Percentiles rank a stretch among this genome's conserved stretches.
These are phyloP conservation scores for Apamea crenata DNA, from an alignment of 2,888 invertebrate species.

Conservation along the genomic window DNA sequence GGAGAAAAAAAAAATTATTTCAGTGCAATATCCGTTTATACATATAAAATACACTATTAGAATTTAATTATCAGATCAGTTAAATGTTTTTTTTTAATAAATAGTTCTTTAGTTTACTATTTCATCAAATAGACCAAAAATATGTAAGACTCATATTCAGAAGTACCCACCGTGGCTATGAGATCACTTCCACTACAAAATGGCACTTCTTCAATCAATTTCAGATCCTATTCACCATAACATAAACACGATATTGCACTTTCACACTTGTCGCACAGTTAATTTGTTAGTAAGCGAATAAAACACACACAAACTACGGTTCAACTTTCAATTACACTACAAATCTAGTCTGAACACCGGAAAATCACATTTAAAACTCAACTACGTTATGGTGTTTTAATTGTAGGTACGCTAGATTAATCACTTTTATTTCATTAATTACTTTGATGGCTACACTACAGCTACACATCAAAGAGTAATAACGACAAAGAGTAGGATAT, in stretches of 20 bases:
- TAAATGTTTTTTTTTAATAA: not conserved
- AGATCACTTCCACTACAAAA: conserved; percentile 37
- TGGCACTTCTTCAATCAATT: conserved; percentile 25
- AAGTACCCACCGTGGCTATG: conserved; percentile 47
- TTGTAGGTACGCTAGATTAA: conserved; percentile 7
- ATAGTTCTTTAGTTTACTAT: not conserved
- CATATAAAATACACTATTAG: not conserved
- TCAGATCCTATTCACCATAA: conserved; percentile 7
- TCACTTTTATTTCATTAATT: conserved; percentile 38
- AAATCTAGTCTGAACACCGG: conserved; percentile 10
- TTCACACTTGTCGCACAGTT: conserved; percentile 26
- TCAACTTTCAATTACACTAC: conserved; percentile 11
- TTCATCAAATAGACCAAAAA: not conserved
- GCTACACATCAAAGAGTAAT: conserved; percentile 34
- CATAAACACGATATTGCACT: conserved; percentile 54
- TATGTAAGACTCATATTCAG: not conserved
- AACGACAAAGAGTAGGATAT: conserved; percentile 42
- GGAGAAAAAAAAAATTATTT: not conserved
- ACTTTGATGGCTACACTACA: conserved; percentile 24
- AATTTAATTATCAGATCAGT: not conserved
- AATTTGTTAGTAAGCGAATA: conserved; percentile 33
- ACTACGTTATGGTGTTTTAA: conserved; percentile 5
- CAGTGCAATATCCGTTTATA: conserved; percentile 41
- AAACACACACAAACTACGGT: conserved; percentile 33
- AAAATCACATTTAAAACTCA: conserved; percentile 4